Evolutionary conservation across 1,140 invertebrate genomes (phyloP), one percentile per base, ranked within the genome.

Genomic region (Oppia nitens): DNA sequence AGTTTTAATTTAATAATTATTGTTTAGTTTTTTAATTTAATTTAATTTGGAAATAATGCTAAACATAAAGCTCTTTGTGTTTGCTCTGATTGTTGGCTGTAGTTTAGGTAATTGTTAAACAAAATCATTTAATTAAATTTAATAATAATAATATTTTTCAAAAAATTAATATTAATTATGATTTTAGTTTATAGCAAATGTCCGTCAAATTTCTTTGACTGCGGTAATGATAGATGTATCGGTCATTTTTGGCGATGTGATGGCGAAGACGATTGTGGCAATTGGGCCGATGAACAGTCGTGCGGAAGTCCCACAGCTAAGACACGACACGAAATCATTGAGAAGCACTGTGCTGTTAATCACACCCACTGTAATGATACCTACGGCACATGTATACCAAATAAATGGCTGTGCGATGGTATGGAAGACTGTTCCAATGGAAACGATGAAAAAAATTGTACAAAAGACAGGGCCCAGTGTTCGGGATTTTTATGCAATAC

Each of bases 241-340:
- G 93, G 92, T 69, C 76, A 62, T 53, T 84, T 82, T 49, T 92
- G 90, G 74, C 81, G 81, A 70, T 92, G 89, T 70, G 88, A 93
- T 71, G 87, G 86, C 67, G 83, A 88, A 74, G 83, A 92, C 68
- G 89, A 94, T 68, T 94, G 89, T 67, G 88, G 87, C 21, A 88
- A 93, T 72, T 81, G 76, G 62, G 87, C 85, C 9, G 89, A 94
- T 70, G 89, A 94, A 77, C 76, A 90, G 63, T 85, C 91, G 68
- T 94, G 88, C 68, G 21, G n/a, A 20, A 51, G 14, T 24, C 6
- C 6, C n/a, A 9, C n/a, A 14, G 49, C 20, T 23, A 14, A 17
- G 2, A 2, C 2, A 1, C 20, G 29, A 32, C 17, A n/a, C 29
- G 26, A 2, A 2, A 53, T 25, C 11, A 25, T 2, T 29, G 51